A percentile compares a stretch with the other conserved stretches of the same genome.
These are phyloP conservation scores for Falcunculus frontatus DNA, from an alignment of 2,113 vertebrate species.

Conservation along the genomic window DNA sequence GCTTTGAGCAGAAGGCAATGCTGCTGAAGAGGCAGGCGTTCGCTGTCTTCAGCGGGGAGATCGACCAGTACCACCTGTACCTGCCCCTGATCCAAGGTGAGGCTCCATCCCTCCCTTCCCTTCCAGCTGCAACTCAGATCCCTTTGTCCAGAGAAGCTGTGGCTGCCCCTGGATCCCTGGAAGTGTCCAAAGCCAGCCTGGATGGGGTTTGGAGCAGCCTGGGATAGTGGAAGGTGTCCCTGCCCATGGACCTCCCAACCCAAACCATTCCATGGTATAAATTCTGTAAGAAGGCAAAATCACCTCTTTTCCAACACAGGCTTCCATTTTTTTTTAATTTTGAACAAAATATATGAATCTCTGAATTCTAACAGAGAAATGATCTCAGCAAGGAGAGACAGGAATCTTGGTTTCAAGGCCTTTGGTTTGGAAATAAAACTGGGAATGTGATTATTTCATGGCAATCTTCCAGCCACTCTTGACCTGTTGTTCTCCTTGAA, in stretches of 20 bases:
- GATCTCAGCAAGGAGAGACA: neutral
- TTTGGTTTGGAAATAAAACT: neutral
- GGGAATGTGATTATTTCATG: neutral
- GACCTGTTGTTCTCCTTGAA: neutral
- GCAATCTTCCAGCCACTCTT: neutral
- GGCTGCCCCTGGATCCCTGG: neutral
- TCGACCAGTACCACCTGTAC: conserved; percentile 94
- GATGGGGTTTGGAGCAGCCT: neutral
- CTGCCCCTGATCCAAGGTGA: conserved; percentile 95
- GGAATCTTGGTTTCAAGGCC: neutral
- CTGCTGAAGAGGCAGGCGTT: conserved; percentile 93
- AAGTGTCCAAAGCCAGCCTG: rapidly evolving
- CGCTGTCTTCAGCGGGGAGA: conserved; percentile 92
- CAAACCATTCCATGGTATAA: neutral
- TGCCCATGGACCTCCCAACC: neutral
- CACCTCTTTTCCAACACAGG: neutral
- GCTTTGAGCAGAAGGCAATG: conserved; percentile 92
- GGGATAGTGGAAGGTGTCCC: neutral
- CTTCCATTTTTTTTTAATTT: neutral
- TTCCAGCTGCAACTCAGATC: neutral
- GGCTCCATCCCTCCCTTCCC: neutral
- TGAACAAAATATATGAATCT: neutral
- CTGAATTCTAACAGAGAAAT: neutral
- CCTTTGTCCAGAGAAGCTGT: rapidly evolving
- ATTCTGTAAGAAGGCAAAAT: neutral